Conservation (phyloP, 30 jellyfish, hydroid and myxozoan genomes). For the Aurelia sp. region DNA sequence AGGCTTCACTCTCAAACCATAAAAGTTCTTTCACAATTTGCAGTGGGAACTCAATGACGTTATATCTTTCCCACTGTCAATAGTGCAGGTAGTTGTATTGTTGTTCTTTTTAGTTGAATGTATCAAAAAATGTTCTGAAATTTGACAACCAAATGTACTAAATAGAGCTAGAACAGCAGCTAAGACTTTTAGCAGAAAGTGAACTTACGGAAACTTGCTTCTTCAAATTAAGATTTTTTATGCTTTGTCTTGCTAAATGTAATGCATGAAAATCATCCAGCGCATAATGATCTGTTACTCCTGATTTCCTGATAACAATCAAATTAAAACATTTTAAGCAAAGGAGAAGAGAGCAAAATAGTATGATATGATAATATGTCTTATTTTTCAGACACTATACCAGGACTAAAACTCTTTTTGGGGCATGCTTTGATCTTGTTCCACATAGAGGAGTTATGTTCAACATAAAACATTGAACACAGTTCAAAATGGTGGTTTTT, state of each 20-base stretch:
- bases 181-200: neutral
- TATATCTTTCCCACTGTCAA: no score
- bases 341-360: neutral
- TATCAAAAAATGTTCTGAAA: neutral
- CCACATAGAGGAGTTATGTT: no score
- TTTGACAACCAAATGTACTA: neutral
- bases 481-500: no score
- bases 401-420: no score
- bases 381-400: no score
- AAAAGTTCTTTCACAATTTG: neutral
- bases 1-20: no score
- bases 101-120: no score
- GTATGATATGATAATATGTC: neutral
- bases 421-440: no score
- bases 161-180: neutral
- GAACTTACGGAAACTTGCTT: slow-evolving; percentile 33
- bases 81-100: no score
- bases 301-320: slow-evolving; percentile 72
- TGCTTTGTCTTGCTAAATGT: slow-evolving; percentile 85
- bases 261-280: slow-evolving; percentile 95
- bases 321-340: neutral
- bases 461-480: no score
- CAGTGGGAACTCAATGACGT: no score
- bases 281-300: slow-evolving; percentile 96
- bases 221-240: slow-evolving; percentile 49